Evolutionary conservation across 1,140 invertebrate genomes (phyloP).

Genomic region (Drosophila erecta): DNA sequence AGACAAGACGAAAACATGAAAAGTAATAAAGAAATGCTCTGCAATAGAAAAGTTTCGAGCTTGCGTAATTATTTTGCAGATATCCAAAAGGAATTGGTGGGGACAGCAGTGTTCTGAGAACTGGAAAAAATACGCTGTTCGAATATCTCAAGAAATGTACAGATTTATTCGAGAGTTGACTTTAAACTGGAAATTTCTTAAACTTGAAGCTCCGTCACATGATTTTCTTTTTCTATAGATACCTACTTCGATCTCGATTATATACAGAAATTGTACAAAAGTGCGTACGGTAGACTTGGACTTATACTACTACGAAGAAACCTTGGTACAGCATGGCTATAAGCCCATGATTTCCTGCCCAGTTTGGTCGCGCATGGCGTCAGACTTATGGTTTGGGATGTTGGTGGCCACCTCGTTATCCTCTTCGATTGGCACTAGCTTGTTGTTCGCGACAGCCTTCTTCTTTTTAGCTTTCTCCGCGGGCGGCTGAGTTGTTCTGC

Average conservation of each 20-base stretch:
- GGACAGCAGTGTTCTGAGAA: too few relatives aligned
- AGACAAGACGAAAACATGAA: slow-evolving; percentile 58
- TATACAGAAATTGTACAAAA: slow-evolving; percentile 21
- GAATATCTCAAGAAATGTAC: not conserved
- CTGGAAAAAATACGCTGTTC: too few relatives aligned
- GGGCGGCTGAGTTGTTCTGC: not conserved
- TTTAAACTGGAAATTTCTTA: not conserved
- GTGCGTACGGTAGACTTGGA: not conserved
- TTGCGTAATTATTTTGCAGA: not conserved
- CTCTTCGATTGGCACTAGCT: slow-evolving; percentile 29
- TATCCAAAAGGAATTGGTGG: not conserved
- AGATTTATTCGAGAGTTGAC: not conserved
- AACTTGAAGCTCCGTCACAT: too few relatives aligned
- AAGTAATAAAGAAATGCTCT: slow-evolving; percentile 84
- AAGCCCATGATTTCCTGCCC: slow-evolving; percentile 68
- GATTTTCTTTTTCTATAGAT: not conserved
- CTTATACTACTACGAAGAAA: slow-evolving; percentile 51
- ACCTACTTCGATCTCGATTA: not conserved
- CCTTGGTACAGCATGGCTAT: slow-evolving; percentile 65
- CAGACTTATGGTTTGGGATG: slow-evolving; percentile 58
- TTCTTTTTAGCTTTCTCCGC: slow-evolving; percentile 10
- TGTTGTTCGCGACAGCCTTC: not conserved
- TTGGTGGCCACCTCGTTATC: slow-evolving; percentile 6
- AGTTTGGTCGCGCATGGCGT: slow-evolving; percentile 48
- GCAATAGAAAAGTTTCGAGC: slow-evolving; percentile 64